A percentile compares a stretch with the other conserved stretches of the same genome.
Evolutionary conservation across 2,888 invertebrate species (phyloP).

Genomic region (Melinaea marsaeus): DNA sequence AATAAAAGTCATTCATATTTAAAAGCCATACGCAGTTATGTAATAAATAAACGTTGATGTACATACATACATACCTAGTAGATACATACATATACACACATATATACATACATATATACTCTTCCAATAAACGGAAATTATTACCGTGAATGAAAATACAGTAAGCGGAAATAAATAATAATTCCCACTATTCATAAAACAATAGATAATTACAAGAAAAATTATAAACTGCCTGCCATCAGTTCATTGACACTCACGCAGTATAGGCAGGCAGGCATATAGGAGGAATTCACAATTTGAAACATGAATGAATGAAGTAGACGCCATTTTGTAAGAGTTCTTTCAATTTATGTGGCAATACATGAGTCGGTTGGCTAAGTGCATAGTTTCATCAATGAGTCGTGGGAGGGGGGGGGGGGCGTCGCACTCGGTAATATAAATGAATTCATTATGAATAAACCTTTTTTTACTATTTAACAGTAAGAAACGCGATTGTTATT

Average conservation of each 20-base stretch:
- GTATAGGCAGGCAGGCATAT: slow-evolving; percentile 7
- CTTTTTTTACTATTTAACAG: background rate
- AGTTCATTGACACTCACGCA: slow-evolving; percentile 26
- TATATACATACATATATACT: too few relatives aligned
- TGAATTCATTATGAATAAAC: background rate
- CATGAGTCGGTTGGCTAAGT: slow-evolving; percentile 50
- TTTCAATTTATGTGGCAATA: slow-evolving; percentile 48
- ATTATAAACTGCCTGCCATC: slow-evolving; percentile 15
- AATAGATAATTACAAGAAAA: background rate
- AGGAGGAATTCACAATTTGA: slow-evolving; percentile 35
- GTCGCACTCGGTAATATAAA: slow-evolving; percentile 24
- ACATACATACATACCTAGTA: too few relatives aligned
- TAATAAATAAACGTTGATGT: too few relatives aligned
- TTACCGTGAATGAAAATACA: background rate
- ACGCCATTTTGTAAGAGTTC: slow-evolving; percentile 50
- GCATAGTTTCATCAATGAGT: slow-evolving; percentile 29
- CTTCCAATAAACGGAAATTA: too few relatives aligned
- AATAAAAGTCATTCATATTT: too few relatives aligned
- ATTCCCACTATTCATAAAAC: background rate
- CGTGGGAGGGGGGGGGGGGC: slow-evolving; percentile 23
- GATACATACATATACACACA: too few relatives aligned
- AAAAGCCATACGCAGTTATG: too few relatives aligned
- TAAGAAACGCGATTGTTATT: background rate
- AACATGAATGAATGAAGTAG: slow-evolving; percentile 60
- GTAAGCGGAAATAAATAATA: background rate